Base-by-base conservation (phyloP, 2,888 invertebrate species). In the Oasisia sp. region DNA sequence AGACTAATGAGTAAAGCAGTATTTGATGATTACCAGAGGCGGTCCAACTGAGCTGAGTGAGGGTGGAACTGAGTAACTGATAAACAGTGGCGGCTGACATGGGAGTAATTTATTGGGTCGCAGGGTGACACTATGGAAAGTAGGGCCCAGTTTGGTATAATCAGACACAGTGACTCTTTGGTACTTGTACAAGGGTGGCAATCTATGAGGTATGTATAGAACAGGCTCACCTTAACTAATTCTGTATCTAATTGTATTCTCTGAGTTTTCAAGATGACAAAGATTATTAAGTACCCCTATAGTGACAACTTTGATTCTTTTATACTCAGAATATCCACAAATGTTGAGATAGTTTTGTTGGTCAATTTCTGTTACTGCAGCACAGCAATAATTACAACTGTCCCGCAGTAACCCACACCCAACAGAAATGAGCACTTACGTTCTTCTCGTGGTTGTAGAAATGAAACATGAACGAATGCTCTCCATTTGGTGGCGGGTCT, bases 381-480 rank as follows among this genome's bases (percentile, higher is more conserved):
- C 14, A 56, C 7, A 7, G 74, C 74, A 7, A 27, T 19, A n/a
- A 74, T 14, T 12, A 14, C 5, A 74, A 74, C 14, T 74, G 27
- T 5, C 74, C 14, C 7, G n/a, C n/a, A 38, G 4, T 74, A 74
- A 27, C 27, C 7, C 74, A 74, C 74, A 74, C 27, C 19, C 14
- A 19, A 27, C 74, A 19, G 74, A 74, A 74, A 74, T 74, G 27
- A 74, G 74, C 12, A 91, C 91, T 90, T 91, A 92, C 93, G 92
- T 92, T 92, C 91, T 93, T 93, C 56, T 93, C 58, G n/a, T 90
- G 50, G 92, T 93, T 92, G 92, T 93, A 93, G 19, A 93, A 32
- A 89, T 90, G 91, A 91, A 92, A 93, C 32, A 89, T 92, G 91
- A 93, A 93, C 12, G 93, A 93, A 38, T 92, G 91, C 44, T 92